A percentile compares a stretch with the other conserved stretches of the same genome.
phyloP scores from a whole-genome alignment of 2,113 vertebrate species.

The Prunella fulvescens region DNA sequence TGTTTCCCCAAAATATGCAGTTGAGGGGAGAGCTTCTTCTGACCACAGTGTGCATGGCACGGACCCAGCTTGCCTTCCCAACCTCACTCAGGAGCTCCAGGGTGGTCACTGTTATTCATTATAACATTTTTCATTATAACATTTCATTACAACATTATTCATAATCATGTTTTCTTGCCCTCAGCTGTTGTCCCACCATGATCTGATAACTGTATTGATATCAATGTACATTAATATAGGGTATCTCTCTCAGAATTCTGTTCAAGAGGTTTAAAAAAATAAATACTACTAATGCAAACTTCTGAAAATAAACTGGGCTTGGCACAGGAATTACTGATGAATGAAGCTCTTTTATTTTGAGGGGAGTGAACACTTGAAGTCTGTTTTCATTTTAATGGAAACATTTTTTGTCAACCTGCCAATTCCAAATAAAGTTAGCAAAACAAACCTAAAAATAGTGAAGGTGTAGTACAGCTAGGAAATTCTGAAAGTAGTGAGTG shows the following conservation, averaged over 20 bases:
- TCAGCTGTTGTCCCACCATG: background rate
- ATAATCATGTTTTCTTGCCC: background rate
- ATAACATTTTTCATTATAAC: background rate
- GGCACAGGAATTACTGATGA: slow-evolving; percentile 25
- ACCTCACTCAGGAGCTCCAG: background rate
- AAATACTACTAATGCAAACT: background rate
- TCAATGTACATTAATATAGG: background rate
- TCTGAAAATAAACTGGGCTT: slow-evolving; percentile 36
- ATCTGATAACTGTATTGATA: background rate
- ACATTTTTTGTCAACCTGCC: background rate
- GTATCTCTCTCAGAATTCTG: background rate
- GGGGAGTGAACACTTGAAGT: background rate
- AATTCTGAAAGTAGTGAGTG: background rate
- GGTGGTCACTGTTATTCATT: background rate
- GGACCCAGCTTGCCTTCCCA: background rate
- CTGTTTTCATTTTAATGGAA: slow-evolving; percentile 30
- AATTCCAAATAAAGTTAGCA: slow-evolving; percentile 24
- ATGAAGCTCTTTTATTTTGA: slow-evolving; percentile 10
- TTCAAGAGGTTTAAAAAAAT: background rate
- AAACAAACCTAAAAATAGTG: slow-evolving; percentile 57
- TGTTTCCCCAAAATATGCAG: background rate
- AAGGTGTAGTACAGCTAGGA: background rate
- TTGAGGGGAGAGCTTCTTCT: background rate
- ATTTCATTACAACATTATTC: background rate
- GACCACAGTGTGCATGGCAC: fast-evolving